phyloP scores from a whole-genome alignment of 2,113 vertebrate species.

The Tauraco erythrolophus region DNA sequence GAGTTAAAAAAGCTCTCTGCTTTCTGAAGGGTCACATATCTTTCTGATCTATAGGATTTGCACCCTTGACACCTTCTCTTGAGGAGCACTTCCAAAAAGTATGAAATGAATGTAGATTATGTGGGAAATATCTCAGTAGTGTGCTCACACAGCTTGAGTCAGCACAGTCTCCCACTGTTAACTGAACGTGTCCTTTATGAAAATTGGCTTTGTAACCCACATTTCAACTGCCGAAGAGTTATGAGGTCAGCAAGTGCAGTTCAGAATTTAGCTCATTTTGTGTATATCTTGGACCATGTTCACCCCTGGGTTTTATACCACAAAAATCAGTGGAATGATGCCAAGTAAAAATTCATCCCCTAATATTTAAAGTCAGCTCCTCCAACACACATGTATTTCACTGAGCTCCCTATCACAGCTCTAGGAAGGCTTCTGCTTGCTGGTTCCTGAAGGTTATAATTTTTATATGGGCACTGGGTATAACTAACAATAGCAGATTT shows the following conservation, averaged over 20 bases:
- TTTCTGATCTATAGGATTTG: conserved; percentile 13
- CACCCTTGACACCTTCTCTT: conserved; percentile 36
- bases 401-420: neutral
- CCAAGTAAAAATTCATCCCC: neutral
- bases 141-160: conserved; percentile 35
- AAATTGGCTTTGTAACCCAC: conserved; percentile 49
- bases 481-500: neutral
- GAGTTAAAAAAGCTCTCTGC: neutral
- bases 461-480: neutral
- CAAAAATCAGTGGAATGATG: conserved; percentile 11
- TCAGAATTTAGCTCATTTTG: conserved; percentile 44
- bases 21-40: neutral
- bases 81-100: conserved; percentile 28
- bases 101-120: conserved; percentile 56
- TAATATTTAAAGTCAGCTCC: neutral
- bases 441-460: neutral
- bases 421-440: neutral
- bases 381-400: neutral
- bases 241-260: conserved; percentile 44
- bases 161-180: conserved; percentile 46
- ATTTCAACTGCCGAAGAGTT: conserved; percentile 45
- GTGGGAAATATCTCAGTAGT: conserved; percentile 47
- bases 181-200: conserved; percentile 7
- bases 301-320: conserved; percentile 22
- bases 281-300: conserved; percentile 45